Base-by-base conservation (phyloP, 1,140 invertebrate genomes). In the Bombus terrestris region DNA sequence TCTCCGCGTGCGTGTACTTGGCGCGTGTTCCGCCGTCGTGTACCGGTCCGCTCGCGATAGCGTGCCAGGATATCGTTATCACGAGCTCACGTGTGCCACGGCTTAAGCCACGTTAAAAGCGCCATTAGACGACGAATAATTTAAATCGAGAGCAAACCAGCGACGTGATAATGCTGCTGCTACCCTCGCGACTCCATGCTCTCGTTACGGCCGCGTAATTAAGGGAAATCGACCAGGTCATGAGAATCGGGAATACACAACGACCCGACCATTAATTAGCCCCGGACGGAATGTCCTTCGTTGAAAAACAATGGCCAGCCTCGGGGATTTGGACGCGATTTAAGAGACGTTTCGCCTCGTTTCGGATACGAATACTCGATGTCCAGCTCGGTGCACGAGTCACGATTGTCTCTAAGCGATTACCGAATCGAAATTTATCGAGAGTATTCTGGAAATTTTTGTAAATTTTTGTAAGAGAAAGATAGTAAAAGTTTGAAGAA, bases 1-100 rank as follows among this genome's bases (percentile, higher is more conserved):
- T 47, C 39, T n/a, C 25, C 32, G 35, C n/a, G 64, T 41, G 81
- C 74, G 37, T 57, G 39, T 32, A 9, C 18, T 25, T n/a, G 69
- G 12, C 12, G 37, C 57, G 80, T 57, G 35, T 53, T 64, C 9
- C 37, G 41, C 25, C 13, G 57, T 66, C 18, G 69, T 81, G 78
- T n/a, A 72, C 39, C 12, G 57, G 22, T 80, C n/a, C 10, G 6
- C n/a, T 68, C 25, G 3, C 37, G 69, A 84, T 84, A 74, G 69
- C 86, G 82, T 87, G 86, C 74, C n/a, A 28, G 64, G 82, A 68
- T 84, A 84, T 80, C 86, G 86, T 87, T 87, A 87, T 84, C 86
- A 59, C 43, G 86, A n/a, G 25, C 35, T 28, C 35, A 59, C 32
- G 35, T 32, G 43, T 41, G 35, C 41, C n/a, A 47, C n/a, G 43